A percentile compares a stretch with the other conserved stretches of the same genome.
phyloP scores from a whole-genome alignment of 2,113 vertebrate species.

The Micronisus gabar region DNA sequence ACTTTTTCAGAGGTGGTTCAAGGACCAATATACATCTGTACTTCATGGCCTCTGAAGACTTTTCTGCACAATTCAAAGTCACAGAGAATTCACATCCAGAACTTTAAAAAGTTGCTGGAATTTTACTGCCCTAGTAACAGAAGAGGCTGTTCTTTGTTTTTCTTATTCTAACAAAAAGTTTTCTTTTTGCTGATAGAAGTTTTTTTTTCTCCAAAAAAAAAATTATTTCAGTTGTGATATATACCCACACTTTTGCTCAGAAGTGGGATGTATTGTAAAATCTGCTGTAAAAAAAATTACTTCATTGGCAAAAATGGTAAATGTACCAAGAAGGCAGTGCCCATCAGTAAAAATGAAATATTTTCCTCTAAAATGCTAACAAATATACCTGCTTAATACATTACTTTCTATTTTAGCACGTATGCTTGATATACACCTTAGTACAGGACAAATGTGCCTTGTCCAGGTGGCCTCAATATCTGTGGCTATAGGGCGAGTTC shows the following conservation, averaged over 20 bases:
- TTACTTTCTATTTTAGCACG: not conserved
- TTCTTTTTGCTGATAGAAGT: not conserved
- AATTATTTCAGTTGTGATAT: not conserved
- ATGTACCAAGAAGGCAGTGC: not conserved
- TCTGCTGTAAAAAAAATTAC: not conserved
- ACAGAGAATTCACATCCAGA: not conserved
- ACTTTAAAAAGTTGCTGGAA: not conserved
- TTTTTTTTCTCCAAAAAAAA: not conserved
- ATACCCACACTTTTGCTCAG: not conserved
- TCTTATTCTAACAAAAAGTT: not conserved
- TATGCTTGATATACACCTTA: not conserved
- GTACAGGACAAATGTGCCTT: not conserved
- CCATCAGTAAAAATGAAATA: not conserved
- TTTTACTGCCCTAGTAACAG: not conserved
- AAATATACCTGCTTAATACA: not conserved
- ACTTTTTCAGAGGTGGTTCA: not conserved
- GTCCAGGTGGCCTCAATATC: not conserved
- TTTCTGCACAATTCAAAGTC: not conserved
- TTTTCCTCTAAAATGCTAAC: not conserved
- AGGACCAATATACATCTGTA: not conserved
- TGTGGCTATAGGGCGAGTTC: not conserved
- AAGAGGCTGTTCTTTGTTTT: not conserved
- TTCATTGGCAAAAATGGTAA: not conserved
- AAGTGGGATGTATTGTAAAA: not conserved
- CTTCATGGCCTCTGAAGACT: not conserved